Evolutionary conservation across 2,797 vertebrate species (phyloP), one percentile per base, ranked within the genome.

Genomic region (Urosaurus nigricauda): DNA sequence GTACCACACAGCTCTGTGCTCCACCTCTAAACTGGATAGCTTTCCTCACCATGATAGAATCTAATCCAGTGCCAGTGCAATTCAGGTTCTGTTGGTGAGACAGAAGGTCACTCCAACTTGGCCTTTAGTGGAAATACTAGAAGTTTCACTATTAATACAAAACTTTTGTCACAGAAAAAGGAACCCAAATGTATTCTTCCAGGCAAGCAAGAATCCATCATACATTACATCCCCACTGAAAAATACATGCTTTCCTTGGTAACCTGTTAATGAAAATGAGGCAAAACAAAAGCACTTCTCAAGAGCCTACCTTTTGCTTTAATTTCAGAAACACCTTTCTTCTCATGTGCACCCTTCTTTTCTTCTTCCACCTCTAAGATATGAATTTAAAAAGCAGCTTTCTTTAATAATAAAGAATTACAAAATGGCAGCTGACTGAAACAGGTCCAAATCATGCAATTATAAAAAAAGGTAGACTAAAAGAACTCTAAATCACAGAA

Each of bases 251-350:
- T 24, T 35, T n/a, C 40, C 29, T 26, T 29, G 58, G n/a, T 40
- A 82, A n/a, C 40, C 35, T 51, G 47, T 53, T 19, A 78, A 29
- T 35, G 40, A 40, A 53, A 37, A 63, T 74, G n/a, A 82, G 24
- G n/a, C 16, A 75, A 80, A 4, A 32, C 21, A 68, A 78, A 40
- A 60, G 17, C 60, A 56, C 0, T 9, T 90, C 90, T 21, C 19
- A 87, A 74, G 84, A 53, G 16, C 78, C 75, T 95, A 96, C 97
- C 95, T 96, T 96, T 97, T 85, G 89, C 94, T 92, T 95, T 96
- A 1, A 74, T 93, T 94, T 96, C 96, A 88, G 92, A 77, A 0
- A 0, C 58, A 90, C 43, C 74, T 84, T 84, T 96, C 93, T 95
- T 96, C 71, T 95, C 79, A 47, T 93, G 90, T 9, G 51, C 68